Base-by-base conservation (phyloP, 2,888 invertebrate genomes). In the Iselma pallidipennis region DNA sequence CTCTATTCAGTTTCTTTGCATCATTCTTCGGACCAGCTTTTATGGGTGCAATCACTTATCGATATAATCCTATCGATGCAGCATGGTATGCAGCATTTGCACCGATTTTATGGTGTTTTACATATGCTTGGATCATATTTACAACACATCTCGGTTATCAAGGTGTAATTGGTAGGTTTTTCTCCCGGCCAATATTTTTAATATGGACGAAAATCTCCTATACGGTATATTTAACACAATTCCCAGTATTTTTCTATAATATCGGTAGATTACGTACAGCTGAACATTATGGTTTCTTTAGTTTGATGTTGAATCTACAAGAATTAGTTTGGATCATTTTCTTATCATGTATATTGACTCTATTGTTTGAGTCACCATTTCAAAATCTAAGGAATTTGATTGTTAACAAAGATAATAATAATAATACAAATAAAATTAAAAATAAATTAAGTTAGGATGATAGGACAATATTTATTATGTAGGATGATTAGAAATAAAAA, bases 161-260 rank as follows among this genome's bases (percentile, higher is more conserved):
- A 77, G 84, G 87, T 71, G 79, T 81, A 68, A 63, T 88, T 2
- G 85, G 85, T 12, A 77, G 78, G 62, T 63, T 87, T 42, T 84
- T 88, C 52, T 84, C 87, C 7, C 86, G 86, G 85, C 84, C 81
- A 69, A 85, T 87, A 49, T 90, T 89, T 74, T 81, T 86, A 67
- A 80, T 90, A 7, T 86, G 87, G 71, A 89, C 90, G 9, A 86
- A 88, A 74, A 81, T 90, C n/a, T 89, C 89, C 31, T 90, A 90
- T 74, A 87, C 88, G 29, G 83, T 89, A 55, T 90, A 90, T 74
- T 79, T 90, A 62, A 88, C 88, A 25, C 90, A 90, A 75, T 90
- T 90, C 71, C 90, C 90, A 4, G 85, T 89, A 57, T 90, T 87
- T 75, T 90, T 90, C 78, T 90, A 82, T 72, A 89, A 89, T 71